phyloP scores from a whole-genome alignment of 2,113 vertebrate species.

The Cinclus mexicanus region DNA sequence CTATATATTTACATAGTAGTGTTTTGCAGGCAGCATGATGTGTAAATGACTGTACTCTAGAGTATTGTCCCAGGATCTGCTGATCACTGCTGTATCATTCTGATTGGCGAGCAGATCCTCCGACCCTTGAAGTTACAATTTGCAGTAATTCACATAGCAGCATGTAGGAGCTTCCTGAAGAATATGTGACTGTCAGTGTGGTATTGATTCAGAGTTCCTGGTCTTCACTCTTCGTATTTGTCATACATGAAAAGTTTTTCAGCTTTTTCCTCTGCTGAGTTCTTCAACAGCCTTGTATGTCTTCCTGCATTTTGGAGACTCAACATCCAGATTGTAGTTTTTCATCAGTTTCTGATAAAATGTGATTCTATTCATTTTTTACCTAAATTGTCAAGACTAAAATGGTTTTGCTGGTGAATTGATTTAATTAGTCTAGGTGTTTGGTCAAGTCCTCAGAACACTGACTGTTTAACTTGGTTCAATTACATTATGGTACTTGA shows the following conservation, averaged over 20 bases:
- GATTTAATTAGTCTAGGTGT: background rate
- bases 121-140: background rate
- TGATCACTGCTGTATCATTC: background rate
- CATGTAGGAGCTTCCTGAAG: background rate
- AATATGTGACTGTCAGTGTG: accelerated
- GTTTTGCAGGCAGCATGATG: background rate
- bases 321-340: background rate
- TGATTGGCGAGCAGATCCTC: background rate
- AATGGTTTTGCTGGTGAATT: background rate
- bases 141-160: background rate
- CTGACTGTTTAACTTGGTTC: background rate
- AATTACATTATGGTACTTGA: background rate
- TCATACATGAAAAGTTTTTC: background rate
- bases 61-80: background rate
- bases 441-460: background rate
- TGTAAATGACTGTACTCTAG: background rate
- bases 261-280: background rate
- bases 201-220: background rate
- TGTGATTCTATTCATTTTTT: background rate
- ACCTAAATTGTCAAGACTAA: background rate
- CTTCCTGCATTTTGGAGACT: background rate
- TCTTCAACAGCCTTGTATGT: background rate
- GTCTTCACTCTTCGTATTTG: background rate
- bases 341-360: background rate
- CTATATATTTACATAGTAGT: background rate